These are phyloP conservation scores for Odocoileus hemionus DNA, from an alignment of 2,113 vertebrate genomes.

Conservation along the genomic window DNA sequence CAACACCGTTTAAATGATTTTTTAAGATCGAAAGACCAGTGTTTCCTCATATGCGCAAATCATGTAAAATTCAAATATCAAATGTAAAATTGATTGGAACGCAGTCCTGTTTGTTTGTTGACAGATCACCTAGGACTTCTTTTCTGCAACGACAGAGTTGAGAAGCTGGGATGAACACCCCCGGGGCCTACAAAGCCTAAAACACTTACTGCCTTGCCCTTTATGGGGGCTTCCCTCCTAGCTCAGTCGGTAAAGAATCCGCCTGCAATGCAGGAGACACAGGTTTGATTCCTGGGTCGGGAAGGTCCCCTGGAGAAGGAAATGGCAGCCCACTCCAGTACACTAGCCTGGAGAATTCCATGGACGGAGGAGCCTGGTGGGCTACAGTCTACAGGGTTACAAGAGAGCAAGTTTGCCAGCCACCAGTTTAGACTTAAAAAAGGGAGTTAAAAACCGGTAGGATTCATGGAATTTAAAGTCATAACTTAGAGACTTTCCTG, in stretches of 20 bases:
- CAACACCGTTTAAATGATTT: neutral
- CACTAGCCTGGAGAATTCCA: neutral
- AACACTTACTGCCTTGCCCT: neutral
- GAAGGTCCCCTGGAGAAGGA: neutral
- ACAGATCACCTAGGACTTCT: fast-evolving
- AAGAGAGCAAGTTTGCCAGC: neutral
- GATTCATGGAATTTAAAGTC: neutral
- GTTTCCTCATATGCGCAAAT: neutral
- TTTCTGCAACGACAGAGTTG: neutral
- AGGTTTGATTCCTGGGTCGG: neutral
- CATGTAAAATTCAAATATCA: neutral
- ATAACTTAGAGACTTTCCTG: neutral
- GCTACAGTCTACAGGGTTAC: neutral
- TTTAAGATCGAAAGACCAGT: neutral
- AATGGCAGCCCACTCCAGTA: neutral
- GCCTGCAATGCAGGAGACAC: neutral
- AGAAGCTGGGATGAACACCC: neutral
- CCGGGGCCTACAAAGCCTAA: neutral
- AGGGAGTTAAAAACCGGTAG: neutral
- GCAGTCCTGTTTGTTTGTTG: neutral
- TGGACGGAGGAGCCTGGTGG: neutral
- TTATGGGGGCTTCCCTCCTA: neutral
- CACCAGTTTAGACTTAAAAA: neutral
- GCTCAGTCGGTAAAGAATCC: neutral
- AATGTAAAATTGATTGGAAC: neutral